Conservation (phyloP, 2,113 vertebrate genomes). For the Anthoscopus minutus region DNA sequence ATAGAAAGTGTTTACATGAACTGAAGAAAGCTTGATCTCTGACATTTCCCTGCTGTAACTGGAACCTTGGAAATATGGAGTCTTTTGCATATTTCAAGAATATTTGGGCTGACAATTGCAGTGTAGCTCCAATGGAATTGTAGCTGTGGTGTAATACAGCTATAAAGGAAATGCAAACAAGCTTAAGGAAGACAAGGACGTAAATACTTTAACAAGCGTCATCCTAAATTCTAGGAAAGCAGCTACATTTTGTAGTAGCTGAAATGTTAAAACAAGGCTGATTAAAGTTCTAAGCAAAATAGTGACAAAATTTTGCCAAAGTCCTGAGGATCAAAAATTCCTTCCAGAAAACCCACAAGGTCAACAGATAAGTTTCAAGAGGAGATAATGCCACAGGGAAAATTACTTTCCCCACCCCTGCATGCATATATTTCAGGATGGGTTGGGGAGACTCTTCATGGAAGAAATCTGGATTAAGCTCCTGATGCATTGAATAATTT, state of each 20-base stretch:
- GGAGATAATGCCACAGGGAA: not conserved
- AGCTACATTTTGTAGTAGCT: not conserved
- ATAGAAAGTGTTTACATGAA: not conserved
- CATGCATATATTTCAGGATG: not conserved
- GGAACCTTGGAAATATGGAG: not conserved
- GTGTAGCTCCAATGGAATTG: not conserved
- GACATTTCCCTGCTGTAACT: not conserved
- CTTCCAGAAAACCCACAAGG: not conserved
- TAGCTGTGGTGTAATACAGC: not conserved
- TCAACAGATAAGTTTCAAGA: not conserved
- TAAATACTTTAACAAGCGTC: not conserved
- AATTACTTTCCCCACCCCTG: accelerated
- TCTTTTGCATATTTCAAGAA: not conserved
- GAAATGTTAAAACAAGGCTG: not conserved
- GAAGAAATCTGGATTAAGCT: not conserved
- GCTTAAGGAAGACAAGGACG: not conserved
- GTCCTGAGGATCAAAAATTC: not conserved
- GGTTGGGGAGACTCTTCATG: accelerated
- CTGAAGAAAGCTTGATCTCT: not conserved
- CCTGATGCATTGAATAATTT: not conserved
- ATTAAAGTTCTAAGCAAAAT: not conserved
- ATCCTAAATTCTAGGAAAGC: not conserved
- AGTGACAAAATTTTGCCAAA: not conserved
- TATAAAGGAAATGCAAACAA: not conserved
- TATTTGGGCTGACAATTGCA: not conserved